Evolutionary conservation across 2,888 invertebrate genomes (phyloP).

Genomic region (Disparrhopalites patrizii): DNA sequence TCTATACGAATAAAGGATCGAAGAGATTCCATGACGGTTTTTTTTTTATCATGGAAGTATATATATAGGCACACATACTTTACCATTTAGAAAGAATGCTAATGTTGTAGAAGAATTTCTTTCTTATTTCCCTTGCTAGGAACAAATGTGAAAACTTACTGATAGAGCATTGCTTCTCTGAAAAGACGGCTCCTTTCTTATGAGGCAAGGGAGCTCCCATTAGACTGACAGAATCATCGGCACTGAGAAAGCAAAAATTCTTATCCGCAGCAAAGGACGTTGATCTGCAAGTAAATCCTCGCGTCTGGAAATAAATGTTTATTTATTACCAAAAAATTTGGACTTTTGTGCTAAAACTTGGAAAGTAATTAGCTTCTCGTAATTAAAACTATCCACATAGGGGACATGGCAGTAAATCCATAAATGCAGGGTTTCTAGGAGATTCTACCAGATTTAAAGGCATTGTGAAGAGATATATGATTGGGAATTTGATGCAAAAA

Average conservation of each 20-base stretch:
- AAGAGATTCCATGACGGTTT: not conserved
- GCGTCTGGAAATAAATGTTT: no score
- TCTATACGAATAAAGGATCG: slow-evolving; percentile 47
- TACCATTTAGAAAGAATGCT: not conserved
- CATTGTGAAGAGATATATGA: no score
- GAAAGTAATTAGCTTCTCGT: not conserved
- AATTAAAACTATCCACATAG: no score
- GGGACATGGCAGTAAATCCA: not conserved
- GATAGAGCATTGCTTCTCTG: slow-evolving; percentile 53
- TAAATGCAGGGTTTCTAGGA: no score
- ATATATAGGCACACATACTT: not conserved
- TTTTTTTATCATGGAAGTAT: not conserved
- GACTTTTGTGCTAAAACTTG: not conserved
- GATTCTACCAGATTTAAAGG: no score
- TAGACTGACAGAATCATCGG: slow-evolving; percentile 53
- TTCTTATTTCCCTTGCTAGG: no score
- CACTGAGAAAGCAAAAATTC: slow-evolving; percentile 53
- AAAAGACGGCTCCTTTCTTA: slow-evolving; percentile 50
- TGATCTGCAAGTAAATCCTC: slow-evolving; percentile 53
- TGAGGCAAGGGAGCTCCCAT: slow-evolving; percentile 50
- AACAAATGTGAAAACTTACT: slow-evolving; percentile 49
- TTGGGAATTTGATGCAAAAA: no score
- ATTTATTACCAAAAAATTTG: no score
- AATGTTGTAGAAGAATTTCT: no score
- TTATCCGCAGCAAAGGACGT: slow-evolving; percentile 52